phyloP scores from a whole-genome alignment of 2,113 vertebrate genomes.

The Gavia stellata region DNA sequence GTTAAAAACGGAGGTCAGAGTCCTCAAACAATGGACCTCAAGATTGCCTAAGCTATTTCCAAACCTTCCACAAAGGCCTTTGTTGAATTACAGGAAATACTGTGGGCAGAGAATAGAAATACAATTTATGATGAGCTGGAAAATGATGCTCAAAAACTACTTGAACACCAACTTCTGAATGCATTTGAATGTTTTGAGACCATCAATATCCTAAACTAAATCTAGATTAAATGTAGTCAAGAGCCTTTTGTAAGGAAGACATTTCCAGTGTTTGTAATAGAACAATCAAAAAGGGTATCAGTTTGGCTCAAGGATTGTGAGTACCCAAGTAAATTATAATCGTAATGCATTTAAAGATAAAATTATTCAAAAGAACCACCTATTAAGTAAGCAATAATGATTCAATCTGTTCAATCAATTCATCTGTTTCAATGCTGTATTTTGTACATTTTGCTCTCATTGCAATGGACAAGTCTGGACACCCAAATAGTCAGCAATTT shows the following conservation, averaged over 20 bases:
- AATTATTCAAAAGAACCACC: neutral
- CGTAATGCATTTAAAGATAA: neutral
- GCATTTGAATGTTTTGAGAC: neutral
- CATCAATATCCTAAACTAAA: neutral
- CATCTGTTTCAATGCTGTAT: neutral
- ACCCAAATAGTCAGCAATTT: neutral
- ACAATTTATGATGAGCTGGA: neutral
- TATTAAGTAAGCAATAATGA: neutral
- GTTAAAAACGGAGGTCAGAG: neutral
- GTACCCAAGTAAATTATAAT: neutral
- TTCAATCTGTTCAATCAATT: neutral
- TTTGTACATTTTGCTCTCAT: neutral
- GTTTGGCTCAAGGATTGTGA: neutral
- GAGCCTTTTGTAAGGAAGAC: neutral
- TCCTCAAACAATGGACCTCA: neutral
- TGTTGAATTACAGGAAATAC: conserved; percentile 22
- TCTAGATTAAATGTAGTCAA: neutral
- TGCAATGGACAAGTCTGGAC: neutral
- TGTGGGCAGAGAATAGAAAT: neutral
- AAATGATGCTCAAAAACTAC: neutral
- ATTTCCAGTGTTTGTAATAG: neutral
- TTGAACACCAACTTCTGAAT: neutral
- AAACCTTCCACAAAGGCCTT: conserved; percentile 10
- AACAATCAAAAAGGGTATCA: neutral
- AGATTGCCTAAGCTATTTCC: neutral